phyloP scores from a whole-genome alignment of 2,113 vertebrate genomes.

The Tachysurus fulvidraco region DNA sequence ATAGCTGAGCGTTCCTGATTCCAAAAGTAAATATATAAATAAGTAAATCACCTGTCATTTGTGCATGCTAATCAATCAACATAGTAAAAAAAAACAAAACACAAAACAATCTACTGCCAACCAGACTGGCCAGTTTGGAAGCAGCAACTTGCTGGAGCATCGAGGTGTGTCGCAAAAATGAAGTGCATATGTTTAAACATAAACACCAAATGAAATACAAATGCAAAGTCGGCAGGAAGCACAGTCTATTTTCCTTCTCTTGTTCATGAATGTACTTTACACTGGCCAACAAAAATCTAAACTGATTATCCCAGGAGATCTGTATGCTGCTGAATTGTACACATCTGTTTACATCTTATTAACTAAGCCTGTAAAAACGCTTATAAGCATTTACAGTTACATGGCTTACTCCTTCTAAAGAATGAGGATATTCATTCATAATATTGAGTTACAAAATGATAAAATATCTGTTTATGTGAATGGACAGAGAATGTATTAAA shows the following conservation, averaged over 20 bases:
- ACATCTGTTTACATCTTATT: neutral
- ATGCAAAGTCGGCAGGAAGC: neutral
- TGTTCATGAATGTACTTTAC: neutral
- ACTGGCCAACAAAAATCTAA: neutral
- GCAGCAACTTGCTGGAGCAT: neutral
- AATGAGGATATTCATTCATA: neutral
- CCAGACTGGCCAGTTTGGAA: neutral
- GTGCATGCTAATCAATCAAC: neutral
- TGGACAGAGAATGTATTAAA: neutral
- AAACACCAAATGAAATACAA: neutral
- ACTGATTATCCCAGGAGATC: neutral
- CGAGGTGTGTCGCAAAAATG: neutral
- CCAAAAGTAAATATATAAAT: neutral
- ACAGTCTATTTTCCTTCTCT: neutral
- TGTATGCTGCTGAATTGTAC: neutral
- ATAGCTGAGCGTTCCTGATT: neutral
- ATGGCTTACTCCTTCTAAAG: neutral
- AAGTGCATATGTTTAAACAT: neutral
- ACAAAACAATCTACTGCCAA: neutral
- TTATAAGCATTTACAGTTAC: neutral
- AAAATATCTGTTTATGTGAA: neutral
- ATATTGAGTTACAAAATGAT: neutral
- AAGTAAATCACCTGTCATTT: neutral
- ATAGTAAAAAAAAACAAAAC: neutral
- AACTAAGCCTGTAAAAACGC: neutral